Conservation (phyloP, 2,888 invertebrate species). For the Drosophila yooni region DNA sequence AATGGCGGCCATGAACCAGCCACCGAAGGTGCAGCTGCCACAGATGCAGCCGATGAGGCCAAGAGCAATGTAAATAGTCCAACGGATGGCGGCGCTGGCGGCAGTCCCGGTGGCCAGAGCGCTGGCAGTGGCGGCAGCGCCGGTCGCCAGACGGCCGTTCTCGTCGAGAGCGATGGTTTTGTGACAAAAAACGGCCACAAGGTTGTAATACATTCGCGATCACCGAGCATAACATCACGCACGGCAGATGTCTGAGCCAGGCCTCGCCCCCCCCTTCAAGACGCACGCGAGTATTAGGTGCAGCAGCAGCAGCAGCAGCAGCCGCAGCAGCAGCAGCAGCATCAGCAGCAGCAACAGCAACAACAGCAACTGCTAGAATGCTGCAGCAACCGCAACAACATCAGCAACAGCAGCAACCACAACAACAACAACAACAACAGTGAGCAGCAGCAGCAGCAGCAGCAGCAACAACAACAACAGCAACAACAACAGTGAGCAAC, state of each 20-base stretch:
- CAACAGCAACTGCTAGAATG: constrained; percentile 51
- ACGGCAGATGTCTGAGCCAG: constrained; percentile 94
- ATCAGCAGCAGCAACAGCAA: constrained; percentile 51
- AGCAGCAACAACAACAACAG: constrained; percentile 45
- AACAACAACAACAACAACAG: constrained; percentile 36
- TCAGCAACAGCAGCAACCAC: constrained; percentile 45
- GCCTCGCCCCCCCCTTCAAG: constrained; percentile 90
- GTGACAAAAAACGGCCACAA: constrained; percentile 95
- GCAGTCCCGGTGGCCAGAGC: constrained; percentile 87
- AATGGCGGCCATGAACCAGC: constrained; percentile 63
- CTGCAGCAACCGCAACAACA: constrained; percentile 25
- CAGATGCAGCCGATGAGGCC: constrained; percentile 38
- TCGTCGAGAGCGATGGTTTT: constrained; percentile 93
- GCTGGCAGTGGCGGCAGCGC: constrained; percentile 74
- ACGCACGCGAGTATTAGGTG: constrained; percentile 85
- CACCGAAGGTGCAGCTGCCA: constrained; percentile 21
- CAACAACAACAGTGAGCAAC: constrained; percentile 46
- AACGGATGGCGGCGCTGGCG: constrained; percentile 57
- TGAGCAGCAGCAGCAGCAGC: constrained; percentile 21
- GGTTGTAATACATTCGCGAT: constrained; percentile 94
- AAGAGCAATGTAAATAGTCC: constrained; percentile 70
- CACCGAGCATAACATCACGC: constrained; percentile 93
- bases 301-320: constrained; percentile 50
- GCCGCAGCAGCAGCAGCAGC: neutral
- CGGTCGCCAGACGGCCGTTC: constrained; percentile 91